Evolutionary conservation across 2,797 vertebrate species (phyloP).

Genomic region (Myotis vivesi): DNA sequence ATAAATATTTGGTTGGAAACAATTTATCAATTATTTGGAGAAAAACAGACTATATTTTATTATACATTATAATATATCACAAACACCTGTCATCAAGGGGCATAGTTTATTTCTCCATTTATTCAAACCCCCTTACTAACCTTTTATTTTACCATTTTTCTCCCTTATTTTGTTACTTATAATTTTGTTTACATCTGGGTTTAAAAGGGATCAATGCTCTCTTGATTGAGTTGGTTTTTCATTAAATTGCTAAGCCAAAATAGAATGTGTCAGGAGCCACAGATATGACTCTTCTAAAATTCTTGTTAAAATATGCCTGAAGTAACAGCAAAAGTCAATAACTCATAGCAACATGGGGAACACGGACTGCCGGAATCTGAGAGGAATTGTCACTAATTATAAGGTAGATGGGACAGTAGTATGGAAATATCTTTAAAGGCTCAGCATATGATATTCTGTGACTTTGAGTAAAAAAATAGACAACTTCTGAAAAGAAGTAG

Average conservation of each 20-base stretch:
- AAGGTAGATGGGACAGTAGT: slow-evolving; percentile 12
- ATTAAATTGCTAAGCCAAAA: slow-evolving; percentile 48
- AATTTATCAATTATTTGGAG: neutral
- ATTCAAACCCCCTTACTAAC: neutral
- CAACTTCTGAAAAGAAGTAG: neutral
- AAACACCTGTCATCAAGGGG: neutral
- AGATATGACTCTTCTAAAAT: neutral
- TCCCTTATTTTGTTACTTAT: slow-evolving; percentile 1
- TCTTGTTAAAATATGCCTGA: slow-evolving; percentile 65
- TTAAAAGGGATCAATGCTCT: neutral
- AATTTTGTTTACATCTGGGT: neutral
- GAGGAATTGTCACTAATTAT: slow-evolving; percentile 57
- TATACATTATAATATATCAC: neutral
- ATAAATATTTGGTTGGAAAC: neutral
- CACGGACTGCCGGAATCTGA: neutral
- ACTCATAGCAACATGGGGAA: slow-evolving; percentile 3
- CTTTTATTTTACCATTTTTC: neutral
- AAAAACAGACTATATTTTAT: neutral
- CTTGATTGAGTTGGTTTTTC: slow-evolving; percentile 23
- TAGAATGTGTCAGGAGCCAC: slow-evolving; percentile 11
- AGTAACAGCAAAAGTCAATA: slow-evolving; percentile 39
- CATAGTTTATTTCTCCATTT: neutral
- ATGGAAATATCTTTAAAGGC: neutral
- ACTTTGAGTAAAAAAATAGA: slow-evolving; percentile 37
- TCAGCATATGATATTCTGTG: slow-evolving; percentile 6